These are phyloP conservation scores for Stichopus chloronotus DNA, from an alignment of 35 echinoderm and acorn worm species.

Conservation along the genomic window DNA sequence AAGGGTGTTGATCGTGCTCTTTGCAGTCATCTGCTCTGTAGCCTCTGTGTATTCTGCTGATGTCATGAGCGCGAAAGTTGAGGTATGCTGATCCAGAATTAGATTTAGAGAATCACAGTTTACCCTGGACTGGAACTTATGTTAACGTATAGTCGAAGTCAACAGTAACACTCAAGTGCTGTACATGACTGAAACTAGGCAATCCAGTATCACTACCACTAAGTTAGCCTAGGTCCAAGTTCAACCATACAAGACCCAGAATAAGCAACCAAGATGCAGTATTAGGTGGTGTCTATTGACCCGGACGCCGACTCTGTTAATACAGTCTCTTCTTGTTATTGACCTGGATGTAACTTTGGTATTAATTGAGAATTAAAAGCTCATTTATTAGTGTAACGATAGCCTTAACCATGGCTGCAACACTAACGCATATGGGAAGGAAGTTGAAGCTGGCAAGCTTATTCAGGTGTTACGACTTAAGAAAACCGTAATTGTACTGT, in stretches of 20 bases:
- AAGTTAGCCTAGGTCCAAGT: background rate
- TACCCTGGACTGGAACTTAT: background rate
- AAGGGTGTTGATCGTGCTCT: slow-evolving; percentile 7
- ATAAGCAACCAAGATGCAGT: background rate
- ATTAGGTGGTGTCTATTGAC: too few relatives aligned
- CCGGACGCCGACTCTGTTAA: too few relatives aligned
- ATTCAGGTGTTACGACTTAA: background rate
- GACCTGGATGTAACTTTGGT: too few relatives aligned
- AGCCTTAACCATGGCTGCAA: too few relatives aligned
- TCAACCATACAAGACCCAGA: background rate
- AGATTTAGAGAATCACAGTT: too few relatives aligned
- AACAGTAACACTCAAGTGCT: background rate
- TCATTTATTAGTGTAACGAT: background rate
- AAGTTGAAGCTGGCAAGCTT: background rate
- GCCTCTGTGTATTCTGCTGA: slow-evolving; percentile 18
- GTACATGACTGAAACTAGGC: background rate
- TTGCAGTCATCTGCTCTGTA: slow-evolving; percentile 28
- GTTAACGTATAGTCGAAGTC: background rate
- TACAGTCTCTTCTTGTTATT: too few relatives aligned
- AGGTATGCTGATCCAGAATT: slow-evolving; percentile 3
- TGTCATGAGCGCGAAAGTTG: slow-evolving; percentile 54
- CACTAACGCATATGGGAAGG: too few relatives aligned
- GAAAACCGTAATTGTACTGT: background rate
- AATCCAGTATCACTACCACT: background rate
- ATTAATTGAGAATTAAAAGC: too few relatives aligned